These are phyloP conservation scores for Cotesia glomerata DNA, from an alignment of 1,140 invertebrate genomes.

Conservation along the genomic window DNA sequence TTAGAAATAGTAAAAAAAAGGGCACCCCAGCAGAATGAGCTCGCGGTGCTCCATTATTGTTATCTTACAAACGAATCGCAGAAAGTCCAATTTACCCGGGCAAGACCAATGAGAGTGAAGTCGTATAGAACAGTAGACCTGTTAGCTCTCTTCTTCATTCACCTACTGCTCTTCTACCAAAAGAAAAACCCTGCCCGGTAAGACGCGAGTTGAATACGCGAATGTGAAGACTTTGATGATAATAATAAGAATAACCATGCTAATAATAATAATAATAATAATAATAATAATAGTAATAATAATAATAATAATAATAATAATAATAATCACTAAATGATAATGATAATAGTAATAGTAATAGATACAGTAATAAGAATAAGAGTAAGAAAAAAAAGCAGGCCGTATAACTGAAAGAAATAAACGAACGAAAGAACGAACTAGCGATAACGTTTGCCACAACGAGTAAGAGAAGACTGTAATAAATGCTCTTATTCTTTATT, in stretches of 20 bases:
- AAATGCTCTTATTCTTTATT: conserved; percentile 19
- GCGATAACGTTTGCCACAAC: conserved; percentile 11
- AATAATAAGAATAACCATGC: no score
- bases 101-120: no score
- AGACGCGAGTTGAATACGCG: conserved; percentile 27
- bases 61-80: conserved; percentile 34
- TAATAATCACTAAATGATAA: not conserved
- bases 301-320: not conserved
- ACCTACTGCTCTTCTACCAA: conserved; percentile 10
- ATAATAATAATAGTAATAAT: no score
- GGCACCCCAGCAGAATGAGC: not conserved
- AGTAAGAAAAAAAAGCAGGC: not conserved
- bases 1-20: not conserved
- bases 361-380: not conserved
- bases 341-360: no score
- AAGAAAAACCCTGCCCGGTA: conserved; percentile 3
- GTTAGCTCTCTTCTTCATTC: conserved; percentile 16
- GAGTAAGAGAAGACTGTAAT: not conserved
- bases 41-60: conserved; percentile 31
- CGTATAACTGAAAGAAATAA: not conserved
- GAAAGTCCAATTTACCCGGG: conserved; percentile 28
- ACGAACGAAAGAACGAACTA: not conserved
- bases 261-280: not conserved
- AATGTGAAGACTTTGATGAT: not conserved
- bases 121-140: not conserved